Conservation (phyloP, 2,888 invertebrate species). For the Acanthosepion pharaonis region DNA sequence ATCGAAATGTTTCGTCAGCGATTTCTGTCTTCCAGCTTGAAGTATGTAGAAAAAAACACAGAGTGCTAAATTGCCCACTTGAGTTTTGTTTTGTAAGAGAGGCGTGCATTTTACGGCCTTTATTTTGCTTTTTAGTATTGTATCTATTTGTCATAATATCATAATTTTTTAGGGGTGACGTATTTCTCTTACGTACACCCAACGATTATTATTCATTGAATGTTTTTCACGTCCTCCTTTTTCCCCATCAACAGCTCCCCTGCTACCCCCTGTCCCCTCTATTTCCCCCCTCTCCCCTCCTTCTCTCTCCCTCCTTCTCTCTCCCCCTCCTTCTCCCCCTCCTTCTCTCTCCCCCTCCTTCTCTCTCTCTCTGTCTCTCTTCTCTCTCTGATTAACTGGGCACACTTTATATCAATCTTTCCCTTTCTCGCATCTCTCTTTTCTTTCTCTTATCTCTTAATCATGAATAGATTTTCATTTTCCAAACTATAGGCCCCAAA, state of each 20-base stretch:
- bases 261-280: background rate
- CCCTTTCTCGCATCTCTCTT: too few species aligned
- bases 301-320: too few species aligned
- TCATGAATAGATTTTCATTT: too few species aligned
- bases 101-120: background rate
- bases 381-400: too few species aligned
- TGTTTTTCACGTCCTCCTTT: background rate
- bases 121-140: background rate
- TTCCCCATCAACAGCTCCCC: background rate
- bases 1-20: background rate
- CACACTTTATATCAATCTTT: too few species aligned
- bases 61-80: background rate
- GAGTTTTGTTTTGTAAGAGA: background rate
- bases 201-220: background rate
- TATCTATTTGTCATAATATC: background rate
- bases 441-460: too few species aligned
- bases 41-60: background rate
- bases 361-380: too few species aligned
- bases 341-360: too few species aligned
- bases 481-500: too few species aligned
- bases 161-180: background rate
- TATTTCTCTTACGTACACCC: background rate
- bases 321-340: too few species aligned
- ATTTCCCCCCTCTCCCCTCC: background rate
- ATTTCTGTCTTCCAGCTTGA: background rate